Evolutionary conservation across 2,888 invertebrate species (phyloP), one percentile per base, ranked within the genome.

Genomic region (Rhogogaster chlorosoma): DNA sequence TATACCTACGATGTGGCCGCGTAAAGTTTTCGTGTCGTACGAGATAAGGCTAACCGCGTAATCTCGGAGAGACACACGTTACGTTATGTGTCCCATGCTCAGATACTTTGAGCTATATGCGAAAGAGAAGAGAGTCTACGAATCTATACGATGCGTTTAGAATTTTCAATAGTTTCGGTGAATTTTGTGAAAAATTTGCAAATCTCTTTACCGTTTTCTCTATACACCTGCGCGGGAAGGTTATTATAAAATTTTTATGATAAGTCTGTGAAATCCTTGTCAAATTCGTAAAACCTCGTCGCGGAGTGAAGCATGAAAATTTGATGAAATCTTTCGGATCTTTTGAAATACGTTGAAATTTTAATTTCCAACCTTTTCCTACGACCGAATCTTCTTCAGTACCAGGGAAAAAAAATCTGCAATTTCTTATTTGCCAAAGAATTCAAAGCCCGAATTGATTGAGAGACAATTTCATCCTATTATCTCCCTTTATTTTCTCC

Each of bases 21-120:
- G 87, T 88, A 88, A 87, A 89, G 88, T 88, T 77, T 77, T 29
- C 15, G 29, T 53, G 18, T 77, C 53, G 49, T 26, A 22, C 32
- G 15, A 18, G 77, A 77, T 77, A 77, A 77, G 29, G 49, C 49
- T 53, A 53, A 77, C 77, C 77, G 77, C 77, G 77, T 77, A 77
- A 77, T 77, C 77, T 77, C 49, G 18, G 29, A 32, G 32, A 77
- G 77, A 77, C 77, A 42, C 73, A 77, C 77, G 77, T 77, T 29
- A 45, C 75, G 22, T 10, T 18, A n/a, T 29, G 10, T 10, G 22
- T 5, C 5, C 3, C 53, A 18, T 75, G 45, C 26, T n/a, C n/a
- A 42, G 18, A 32, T 29, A 70, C 32, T 36, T 29, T 12, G 2
- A 45, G 22, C 42, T 73, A 1, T n/a, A 42, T 29, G 10, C 18